Evolutionary conservation across 2,797 vertebrate species (phyloP).

Genomic region (Psittacula echo): DNA sequence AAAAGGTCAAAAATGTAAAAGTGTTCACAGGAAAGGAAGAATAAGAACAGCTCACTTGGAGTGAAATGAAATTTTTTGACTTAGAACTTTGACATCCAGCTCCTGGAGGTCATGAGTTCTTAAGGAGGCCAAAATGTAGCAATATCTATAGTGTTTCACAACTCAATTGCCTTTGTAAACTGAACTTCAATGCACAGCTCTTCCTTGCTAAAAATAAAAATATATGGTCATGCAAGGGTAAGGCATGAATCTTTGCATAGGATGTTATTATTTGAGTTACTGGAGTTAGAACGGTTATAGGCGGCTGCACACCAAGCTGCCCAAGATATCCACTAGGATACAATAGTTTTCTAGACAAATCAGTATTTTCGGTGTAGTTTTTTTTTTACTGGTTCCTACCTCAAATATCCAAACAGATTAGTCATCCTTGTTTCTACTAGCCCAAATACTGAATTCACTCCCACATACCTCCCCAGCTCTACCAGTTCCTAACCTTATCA

Average conservation of each 20-base stretch:
- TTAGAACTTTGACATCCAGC: neutral
- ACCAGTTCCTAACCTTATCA: neutral
- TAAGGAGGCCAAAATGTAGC: neutral
- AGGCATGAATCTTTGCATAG: neutral
- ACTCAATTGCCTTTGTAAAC: neutral
- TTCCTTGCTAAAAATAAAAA: neutral
- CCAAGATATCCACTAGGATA: neutral
- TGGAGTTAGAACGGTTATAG: neutral
- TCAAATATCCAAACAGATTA: neutral
- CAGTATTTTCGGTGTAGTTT: neutral
- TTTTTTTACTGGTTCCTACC: neutral
- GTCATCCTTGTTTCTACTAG: neutral
- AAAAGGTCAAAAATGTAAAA: constrained; percentile 7
- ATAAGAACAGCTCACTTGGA: neutral
- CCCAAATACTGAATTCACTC: neutral
- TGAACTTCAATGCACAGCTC: neutral
- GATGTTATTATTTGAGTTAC: neutral
- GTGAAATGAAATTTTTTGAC: neutral
- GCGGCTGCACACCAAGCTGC: neutral
- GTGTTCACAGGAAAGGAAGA: neutral
- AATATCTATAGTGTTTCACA: neutral
- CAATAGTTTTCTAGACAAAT: neutral
- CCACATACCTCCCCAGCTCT: neutral
- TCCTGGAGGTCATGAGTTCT: neutral
- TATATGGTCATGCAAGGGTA: neutral